phyloP scores from a whole-genome alignment of 1,140 invertebrate species.

The Carposina sasakii region DNA sequence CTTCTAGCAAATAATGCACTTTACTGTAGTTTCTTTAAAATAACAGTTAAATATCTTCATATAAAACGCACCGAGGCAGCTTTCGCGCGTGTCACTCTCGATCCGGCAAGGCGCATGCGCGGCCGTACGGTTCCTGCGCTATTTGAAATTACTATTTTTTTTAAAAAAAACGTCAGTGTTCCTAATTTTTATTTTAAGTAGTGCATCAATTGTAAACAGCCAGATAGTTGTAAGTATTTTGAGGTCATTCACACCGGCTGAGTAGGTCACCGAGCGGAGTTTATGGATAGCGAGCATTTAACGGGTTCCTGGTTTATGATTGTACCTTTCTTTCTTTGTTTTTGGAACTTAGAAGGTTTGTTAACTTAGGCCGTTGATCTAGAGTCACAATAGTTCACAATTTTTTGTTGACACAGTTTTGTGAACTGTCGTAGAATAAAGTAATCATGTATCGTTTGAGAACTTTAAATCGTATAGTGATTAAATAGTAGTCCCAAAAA shows the following conservation, averaged over 20 bases:
- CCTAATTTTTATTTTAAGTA: slow-evolving; percentile 43
- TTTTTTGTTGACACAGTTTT: too few relatives aligned
- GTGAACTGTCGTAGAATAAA: too few relatives aligned
- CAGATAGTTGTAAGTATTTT: slow-evolving; percentile 28
- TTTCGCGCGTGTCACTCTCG: slow-evolving; percentile 62
- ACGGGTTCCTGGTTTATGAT: slow-evolving; percentile 19
- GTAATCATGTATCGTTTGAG: too few relatives aligned
- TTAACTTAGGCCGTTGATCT: too few relatives aligned
- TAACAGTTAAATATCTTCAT: slow-evolving; percentile 65
- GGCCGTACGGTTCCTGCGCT: slow-evolving; percentile 40
- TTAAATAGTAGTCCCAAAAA: too few relatives aligned
- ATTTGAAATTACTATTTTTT: slow-evolving; percentile 33
- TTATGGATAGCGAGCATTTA: slow-evolving; percentile 28
- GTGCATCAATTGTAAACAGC: slow-evolving; percentile 22
- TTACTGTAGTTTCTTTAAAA: slow-evolving; percentile 40
- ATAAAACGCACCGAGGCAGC: slow-evolving; percentile 43
- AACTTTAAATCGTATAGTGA: too few relatives aligned
- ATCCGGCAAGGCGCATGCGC: slow-evolving; percentile 41
- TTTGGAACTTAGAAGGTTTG: too few relatives aligned
- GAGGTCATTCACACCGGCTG: slow-evolving; percentile 26
- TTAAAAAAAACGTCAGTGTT: slow-evolving; percentile 33
- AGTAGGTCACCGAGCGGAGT: slow-evolving; percentile 37
- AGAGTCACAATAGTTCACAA: too few relatives aligned
- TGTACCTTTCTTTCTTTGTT: too few relatives aligned
- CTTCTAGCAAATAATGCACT: background rate